These are phyloP conservation scores for Tetragonula carbonaria DNA, from an alignment of 2,888 invertebrate species.

Conservation along the genomic window DNA sequence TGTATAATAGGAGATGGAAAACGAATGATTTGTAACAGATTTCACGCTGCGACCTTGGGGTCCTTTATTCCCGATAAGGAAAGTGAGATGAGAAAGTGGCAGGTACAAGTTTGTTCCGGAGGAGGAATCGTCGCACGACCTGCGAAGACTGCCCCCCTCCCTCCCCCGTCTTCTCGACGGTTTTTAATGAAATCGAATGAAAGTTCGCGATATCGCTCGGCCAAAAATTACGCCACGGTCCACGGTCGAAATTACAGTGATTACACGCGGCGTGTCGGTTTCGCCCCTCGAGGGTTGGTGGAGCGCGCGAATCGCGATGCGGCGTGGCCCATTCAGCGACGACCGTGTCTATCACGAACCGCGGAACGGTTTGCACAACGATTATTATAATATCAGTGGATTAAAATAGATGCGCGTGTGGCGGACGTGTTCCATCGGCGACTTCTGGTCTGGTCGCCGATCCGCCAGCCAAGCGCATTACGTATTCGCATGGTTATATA, in stretches of 20 bases:
- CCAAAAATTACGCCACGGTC: constrained; percentile 72
- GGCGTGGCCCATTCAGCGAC: constrained; percentile 68
- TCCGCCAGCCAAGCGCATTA: constrained; percentile 20
- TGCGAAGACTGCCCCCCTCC: constrained; percentile 25
- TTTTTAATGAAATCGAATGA: constrained; percentile 74
- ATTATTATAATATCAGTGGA: constrained; percentile 75
- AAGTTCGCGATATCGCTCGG: constrained; percentile 68
- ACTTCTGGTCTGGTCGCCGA: constrained; percentile 25
- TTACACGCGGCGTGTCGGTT: constrained; percentile 75
- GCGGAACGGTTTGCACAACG: constrained; percentile 73
- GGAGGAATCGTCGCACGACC: constrained; percentile 50
- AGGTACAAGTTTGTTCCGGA: constrained; percentile 41
- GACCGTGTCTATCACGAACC: constrained; percentile 70
- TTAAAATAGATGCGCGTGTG: constrained; percentile 71
- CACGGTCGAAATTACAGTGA: constrained; percentile 80
- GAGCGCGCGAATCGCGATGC: constrained; percentile 24
- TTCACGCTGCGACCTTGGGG: too few relatives aligned
- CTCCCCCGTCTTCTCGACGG: not conserved
- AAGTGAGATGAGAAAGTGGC: constrained; percentile 2
- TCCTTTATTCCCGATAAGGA: not conserved
- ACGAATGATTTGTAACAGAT: too few relatives aligned
- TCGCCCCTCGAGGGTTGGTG: constrained; percentile 67
- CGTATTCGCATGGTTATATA: constrained; percentile 47
- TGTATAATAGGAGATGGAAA: too few relatives aligned
- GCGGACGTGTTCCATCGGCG: constrained; percentile 26